These are phyloP conservation scores for Ciconia stormi DNA, from an alignment of 2,113 vertebrate species.

Conservation along the genomic window DNA sequence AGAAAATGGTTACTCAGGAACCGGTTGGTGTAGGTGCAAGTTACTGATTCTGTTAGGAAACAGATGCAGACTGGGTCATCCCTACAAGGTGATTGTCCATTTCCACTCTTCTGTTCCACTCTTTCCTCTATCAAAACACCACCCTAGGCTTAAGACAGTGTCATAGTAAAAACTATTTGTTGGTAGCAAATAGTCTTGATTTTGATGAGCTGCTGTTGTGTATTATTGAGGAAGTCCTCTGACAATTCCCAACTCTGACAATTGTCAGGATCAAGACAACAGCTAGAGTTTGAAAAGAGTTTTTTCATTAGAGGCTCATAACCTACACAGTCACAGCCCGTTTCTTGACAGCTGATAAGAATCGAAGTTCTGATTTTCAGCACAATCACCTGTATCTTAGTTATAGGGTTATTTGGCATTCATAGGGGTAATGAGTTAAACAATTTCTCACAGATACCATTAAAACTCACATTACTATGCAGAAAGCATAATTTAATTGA, in stretches of 20 bases:
- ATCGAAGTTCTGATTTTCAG: slow-evolving; percentile 5
- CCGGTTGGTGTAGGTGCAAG: background rate
- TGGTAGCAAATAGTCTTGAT: background rate
- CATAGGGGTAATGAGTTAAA: background rate
- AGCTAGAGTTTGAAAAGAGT: background rate
- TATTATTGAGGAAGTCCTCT: background rate
- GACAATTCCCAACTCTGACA: background rate
- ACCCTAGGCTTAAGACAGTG: background rate
- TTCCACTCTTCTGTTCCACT: background rate
- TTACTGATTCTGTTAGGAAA: background rate
- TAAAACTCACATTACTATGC: slow-evolving; percentile 4
- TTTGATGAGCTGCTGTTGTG: background rate
- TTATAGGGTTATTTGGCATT: background rate
- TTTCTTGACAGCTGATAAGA: background rate
- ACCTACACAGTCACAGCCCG: background rate
- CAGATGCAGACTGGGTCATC: background rate
- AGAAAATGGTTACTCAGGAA: background rate
- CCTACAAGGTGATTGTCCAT: rapidly evolving
- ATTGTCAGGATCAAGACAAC: background rate
- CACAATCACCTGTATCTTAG: background rate
- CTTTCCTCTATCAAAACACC: background rate
- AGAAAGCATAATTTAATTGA: slow-evolving; percentile 13
- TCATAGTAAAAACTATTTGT: background rate
- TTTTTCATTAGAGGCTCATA: background rate
- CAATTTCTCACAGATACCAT: background rate